Conservation (phyloP, 1,140 invertebrate genomes). For the Macrobrachium rosenbergii region DNA sequence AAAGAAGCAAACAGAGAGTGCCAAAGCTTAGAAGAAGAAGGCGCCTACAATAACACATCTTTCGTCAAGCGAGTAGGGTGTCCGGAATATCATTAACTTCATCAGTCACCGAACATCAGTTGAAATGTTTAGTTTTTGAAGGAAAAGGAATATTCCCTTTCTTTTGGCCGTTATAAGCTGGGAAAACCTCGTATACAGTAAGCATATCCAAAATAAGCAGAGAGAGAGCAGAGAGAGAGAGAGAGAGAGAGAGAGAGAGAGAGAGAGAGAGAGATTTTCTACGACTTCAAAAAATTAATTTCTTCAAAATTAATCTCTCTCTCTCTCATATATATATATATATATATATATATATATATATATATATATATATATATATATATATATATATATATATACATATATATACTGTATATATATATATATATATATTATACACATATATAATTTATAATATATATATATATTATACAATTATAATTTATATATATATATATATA, state of each 20-base stretch:
- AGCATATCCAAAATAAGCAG: no score
- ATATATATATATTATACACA: neutral
- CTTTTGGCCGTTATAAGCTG: no score
- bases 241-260: neutral
- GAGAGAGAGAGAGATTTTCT: neutral
- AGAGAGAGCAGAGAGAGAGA: neutral
- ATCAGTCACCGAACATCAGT: no score
- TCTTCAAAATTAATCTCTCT: neutral
- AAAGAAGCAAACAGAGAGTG: no score
- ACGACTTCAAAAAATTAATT: neutral
- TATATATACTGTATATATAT: neutral
- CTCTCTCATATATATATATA: neutral
- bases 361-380: neutral
- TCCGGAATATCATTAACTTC: no score
- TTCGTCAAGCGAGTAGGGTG: no score
- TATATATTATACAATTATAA: constrained; percentile 4
- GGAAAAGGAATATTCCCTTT: no score
- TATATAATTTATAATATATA: neutral
- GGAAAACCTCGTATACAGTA: no score
- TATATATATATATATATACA: constrained; percentile 1
- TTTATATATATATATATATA: neutral
- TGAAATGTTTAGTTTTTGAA: no score
- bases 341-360: constrained; percentile 3
- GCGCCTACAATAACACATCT: no score
- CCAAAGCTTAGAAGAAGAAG: no score